Evolutionary conservation across 2,888 invertebrate genomes (phyloP), one percentile per base, ranked within the genome.

Genomic region (Salticus scenicus): DNA sequence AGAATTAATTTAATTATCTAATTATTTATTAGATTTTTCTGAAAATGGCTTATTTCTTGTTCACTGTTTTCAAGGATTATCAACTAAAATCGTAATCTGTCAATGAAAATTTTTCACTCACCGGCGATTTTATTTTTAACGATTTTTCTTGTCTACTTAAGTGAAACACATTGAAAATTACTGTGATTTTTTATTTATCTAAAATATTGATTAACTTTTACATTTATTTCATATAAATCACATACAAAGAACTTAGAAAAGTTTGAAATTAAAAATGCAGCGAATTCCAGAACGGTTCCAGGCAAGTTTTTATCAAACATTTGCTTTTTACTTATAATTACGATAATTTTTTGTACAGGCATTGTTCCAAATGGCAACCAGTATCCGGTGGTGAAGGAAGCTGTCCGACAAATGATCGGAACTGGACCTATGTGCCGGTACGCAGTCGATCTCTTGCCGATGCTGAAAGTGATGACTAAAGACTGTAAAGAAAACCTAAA

Each of bases 351-450:
- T 17, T 42, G 27, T 67, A 12, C 47, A 87, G 87, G 82, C 17
- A 66, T 70, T 1, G 87, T 87, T 12, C 70, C 87, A 12, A 87
- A 82, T 20, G 78, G 70, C n/a, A 82, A 82, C 31, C 87, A 87
- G 31, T 87, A 74, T 33, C 87, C 87, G 4, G 81, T 82, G 28
- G 81, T 82, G 12, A 87, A 82, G 12, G 82, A 82, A 27, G 87
- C 74, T 5, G 74, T 82, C 1, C 73, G 77, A 12, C 67, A 78
- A 24, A 97, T 98, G 94, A 95, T 97, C 0, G 93, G 94, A 20
- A 94, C 94, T 0, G 98, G 98, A 0, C 98, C 98, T 1, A 95
- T 98, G 94, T 95, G 95, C 88, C 94, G 97, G 88, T 94, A 94
- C 90, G 96, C 97, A 0, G 93, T 94, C 82, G 98, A 98, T 91